Conservation (phyloP, 2,113 vertebrate species). For the Chroicocephalus ridibundus region DNA sequence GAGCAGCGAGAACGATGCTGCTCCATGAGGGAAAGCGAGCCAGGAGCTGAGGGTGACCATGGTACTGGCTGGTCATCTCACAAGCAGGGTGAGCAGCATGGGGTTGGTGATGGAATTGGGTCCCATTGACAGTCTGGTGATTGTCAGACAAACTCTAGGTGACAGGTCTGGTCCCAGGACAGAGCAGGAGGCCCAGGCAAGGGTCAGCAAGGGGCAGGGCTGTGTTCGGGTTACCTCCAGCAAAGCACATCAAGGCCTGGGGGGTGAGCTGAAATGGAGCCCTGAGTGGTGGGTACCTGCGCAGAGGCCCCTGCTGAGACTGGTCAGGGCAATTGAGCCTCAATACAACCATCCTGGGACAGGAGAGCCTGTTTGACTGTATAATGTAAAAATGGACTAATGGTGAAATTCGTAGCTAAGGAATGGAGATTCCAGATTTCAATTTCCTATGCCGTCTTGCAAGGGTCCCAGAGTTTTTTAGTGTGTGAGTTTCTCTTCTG, state of each 20-base stretch:
- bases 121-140: not conserved
- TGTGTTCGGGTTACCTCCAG: not conserved
- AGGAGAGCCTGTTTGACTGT: not conserved
- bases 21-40: not conserved
- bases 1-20: not conserved
- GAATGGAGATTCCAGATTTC: not conserved
- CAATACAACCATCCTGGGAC: accelerated
- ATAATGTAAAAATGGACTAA: not conserved
- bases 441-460: not conserved
- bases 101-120: not conserved
- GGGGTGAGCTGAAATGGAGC: not conserved
- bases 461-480: not conserved
- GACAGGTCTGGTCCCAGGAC: not conserved
- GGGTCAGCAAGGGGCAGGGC: not conserved
- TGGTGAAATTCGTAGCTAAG: not conserved
- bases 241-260: not conserved
- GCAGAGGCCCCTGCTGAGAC: not conserved
- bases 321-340: not conserved
- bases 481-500: not conserved
- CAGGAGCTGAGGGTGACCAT: not conserved
- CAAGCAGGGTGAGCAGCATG: not conserved
- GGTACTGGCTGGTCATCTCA: not conserved
- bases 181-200: not conserved
- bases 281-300: not conserved
- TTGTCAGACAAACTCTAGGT: not conserved